Conservation (phyloP, 1,140 invertebrate genomes). For the Uloborus diversus region DNA sequence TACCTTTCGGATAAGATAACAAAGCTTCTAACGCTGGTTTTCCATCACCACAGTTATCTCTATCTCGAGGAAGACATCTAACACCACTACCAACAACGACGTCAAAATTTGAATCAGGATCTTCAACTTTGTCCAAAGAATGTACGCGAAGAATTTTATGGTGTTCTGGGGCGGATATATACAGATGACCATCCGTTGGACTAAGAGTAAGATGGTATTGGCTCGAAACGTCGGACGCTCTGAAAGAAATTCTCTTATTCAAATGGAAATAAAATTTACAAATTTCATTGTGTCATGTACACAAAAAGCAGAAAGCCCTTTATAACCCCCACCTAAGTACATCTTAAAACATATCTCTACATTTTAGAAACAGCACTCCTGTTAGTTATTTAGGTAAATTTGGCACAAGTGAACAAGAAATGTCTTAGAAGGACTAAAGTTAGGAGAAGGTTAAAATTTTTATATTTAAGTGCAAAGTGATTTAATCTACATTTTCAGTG, state of each 20-base stretch:
- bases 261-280: not conserved
- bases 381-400: too few relatives aligned
- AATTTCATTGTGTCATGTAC: too few relatives aligned
- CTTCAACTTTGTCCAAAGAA: slow-evolving; percentile 67
- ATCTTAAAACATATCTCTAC: too few relatives aligned
- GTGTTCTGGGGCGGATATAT: slow-evolving; percentile 93
- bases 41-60: slow-evolving; percentile 95
- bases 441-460: not conserved
- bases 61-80: slow-evolving; percentile 90
- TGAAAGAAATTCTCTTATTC: slow-evolving; percentile 63
- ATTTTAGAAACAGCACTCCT: too few relatives aligned
- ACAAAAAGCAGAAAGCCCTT: too few relatives aligned
- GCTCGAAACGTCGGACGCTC: slow-evolving; percentile 90
- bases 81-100: slow-evolving; percentile 83
- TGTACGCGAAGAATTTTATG: slow-evolving; percentile 91
- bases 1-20: slow-evolving; percentile 92
- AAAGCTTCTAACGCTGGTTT: slow-evolving; percentile 90
- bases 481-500: too few relatives aligned
- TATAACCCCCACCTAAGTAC: too few relatives aligned
- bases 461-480: too few relatives aligned
- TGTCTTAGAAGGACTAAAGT: not conserved
- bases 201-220: slow-evolving; percentile 95
- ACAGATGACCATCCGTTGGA: slow-evolving; percentile 90
- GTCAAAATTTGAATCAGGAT: slow-evolving; percentile 60
- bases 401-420: too few relatives aligned